Conservation (phyloP, 2,113 vertebrate genomes). For the Oplegnathus fasciatus region DNA sequence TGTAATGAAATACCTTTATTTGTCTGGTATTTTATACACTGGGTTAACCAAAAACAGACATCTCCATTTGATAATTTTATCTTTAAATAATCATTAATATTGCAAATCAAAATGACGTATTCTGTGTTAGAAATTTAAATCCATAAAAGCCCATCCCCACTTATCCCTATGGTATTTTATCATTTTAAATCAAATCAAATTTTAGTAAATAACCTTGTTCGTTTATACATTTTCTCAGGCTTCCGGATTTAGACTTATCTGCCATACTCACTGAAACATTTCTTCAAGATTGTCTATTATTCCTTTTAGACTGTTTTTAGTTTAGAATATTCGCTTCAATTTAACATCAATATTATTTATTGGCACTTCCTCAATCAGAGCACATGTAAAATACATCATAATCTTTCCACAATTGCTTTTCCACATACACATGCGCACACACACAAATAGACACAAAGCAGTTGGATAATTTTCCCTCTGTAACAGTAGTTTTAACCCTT, state of each 20-base stretch:
- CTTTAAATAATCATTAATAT: not conserved
- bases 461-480: conserved; percentile 12
- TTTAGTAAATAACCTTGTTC: not conserved
- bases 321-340: not conserved
- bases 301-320: not conserved
- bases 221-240: not conserved
- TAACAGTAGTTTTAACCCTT: conserved; percentile 47
- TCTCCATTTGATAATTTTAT: not conserved
- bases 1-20: not conserved
- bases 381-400: not conserved
- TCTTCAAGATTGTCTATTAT: not conserved
- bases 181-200: not conserved
- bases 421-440: not conserved
- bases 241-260: not conserved
- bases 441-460: not conserved
- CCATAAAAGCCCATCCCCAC: not conserved
- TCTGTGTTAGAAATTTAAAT: not conserved
- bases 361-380: not conserved
- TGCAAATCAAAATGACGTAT: not conserved
- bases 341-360: not conserved
- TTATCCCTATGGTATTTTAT: not conserved
- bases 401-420: not conserved
- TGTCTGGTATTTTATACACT: not conserved
- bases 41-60: not conserved
- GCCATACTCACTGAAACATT: not conserved